Percentiles rank a stretch among this genome's conserved stretches.
phyloP scores from a whole-genome alignment of 2,888 invertebrate species.

The Andrena camellia region DNA sequence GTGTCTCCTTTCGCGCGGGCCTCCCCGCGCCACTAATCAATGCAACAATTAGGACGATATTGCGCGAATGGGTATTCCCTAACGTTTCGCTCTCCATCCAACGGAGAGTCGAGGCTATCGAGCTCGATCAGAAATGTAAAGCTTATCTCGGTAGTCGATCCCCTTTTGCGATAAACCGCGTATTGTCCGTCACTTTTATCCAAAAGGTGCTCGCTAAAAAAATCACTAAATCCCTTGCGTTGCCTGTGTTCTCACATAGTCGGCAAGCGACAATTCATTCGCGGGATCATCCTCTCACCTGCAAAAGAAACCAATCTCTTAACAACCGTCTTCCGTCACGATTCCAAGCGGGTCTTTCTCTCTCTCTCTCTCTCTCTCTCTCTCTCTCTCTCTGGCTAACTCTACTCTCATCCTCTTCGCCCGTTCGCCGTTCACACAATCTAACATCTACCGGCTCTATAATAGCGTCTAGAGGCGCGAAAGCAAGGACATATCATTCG shows the following conservation, averaged over 20 bases:
- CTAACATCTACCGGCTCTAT: constrained; percentile 37
- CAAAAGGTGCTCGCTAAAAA: constrained; percentile 70
- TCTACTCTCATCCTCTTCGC: constrained; percentile 51
- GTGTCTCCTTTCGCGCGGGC: constrained; percentile 42
- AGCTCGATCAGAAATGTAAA: constrained; percentile 70
- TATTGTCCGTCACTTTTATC: constrained; percentile 68
- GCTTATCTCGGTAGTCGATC: constrained; percentile 70
- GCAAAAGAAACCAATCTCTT: constrained; percentile 63
- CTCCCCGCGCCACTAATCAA: constrained; percentile 50
- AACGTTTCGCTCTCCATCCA: constrained; percentile 64
- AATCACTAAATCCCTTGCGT: constrained; percentile 72
- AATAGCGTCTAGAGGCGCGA: constrained; percentile 38
- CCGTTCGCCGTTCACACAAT: constrained; percentile 41
- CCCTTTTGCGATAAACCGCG: constrained; percentile 67
- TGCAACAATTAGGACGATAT: constrained; percentile 62
- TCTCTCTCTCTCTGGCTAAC: constrained; percentile 39
- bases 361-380: background rate
- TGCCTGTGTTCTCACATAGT: constrained; percentile 65
- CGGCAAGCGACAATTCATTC: constrained; percentile 56
- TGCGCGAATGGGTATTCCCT: constrained; percentile 66
- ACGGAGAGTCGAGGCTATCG: constrained; percentile 56
- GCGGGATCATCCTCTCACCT: constrained; percentile 60
- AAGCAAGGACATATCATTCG: constrained; percentile 51
- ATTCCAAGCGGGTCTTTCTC: constrained; percentile 33
- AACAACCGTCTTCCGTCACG: constrained; percentile 44